Conservation (phyloP, 2,797 vertebrate genomes). For the Lindbergichthys nudifrons region DNA sequence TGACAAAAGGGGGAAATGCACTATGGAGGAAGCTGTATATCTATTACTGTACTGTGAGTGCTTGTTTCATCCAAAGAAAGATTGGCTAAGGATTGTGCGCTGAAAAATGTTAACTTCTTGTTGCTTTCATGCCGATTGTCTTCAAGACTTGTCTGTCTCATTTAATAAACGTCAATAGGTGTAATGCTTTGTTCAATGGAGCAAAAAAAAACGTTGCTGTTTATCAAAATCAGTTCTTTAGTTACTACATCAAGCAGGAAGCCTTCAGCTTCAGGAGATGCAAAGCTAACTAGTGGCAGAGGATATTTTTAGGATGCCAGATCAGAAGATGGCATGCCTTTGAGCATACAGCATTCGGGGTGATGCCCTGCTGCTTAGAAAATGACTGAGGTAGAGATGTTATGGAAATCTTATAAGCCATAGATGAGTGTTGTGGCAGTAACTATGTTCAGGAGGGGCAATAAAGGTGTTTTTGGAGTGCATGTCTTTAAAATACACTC, state of each 20-base stretch:
- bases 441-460: conserved; percentile 3
- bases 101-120: not conserved
- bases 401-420: not conserved
- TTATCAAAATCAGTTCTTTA: conserved; percentile 1
- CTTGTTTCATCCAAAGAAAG: too few relatives aligned
- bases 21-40: not conserved
- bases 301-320: not conserved
- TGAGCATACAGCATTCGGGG: conserved; percentile 10
- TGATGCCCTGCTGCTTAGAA: conserved; percentile 24
- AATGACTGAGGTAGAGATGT: conserved; percentile 17
- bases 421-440: not conserved
- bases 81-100: too few relatives aligned
- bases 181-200: too few relatives aligned
- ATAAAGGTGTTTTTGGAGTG: not conserved
- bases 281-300: not conserved
- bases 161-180: not conserved
- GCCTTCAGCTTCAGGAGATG: not conserved
- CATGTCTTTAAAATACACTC: conserved; percentile 21
- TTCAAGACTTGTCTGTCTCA: not conserved
- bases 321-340: not conserved
- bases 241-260: not conserved
- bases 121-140: not conserved
- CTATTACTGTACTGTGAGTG: too few relatives aligned
- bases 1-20: not conserved
- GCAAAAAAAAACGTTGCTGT: not conserved